Evolutionary conservation across 2,888 invertebrate genomes (phyloP).

Genomic region (Drosophila stalkeri): DNA sequence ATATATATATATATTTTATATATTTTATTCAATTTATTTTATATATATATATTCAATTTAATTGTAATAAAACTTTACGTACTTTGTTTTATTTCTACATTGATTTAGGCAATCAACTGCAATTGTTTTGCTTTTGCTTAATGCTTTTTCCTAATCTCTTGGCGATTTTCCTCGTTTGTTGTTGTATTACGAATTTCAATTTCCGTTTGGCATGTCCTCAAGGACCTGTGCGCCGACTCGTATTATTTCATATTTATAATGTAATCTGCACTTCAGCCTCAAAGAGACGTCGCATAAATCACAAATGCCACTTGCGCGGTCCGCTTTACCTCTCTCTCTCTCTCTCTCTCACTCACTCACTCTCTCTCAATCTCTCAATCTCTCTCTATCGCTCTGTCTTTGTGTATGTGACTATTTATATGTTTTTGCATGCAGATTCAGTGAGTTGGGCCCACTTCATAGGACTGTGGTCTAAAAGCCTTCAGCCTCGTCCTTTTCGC

Average conservation of each 20-base stretch:
- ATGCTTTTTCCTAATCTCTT: conserved; percentile 5
- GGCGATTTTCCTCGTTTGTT: not conserved
- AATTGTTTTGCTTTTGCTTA: conserved; percentile 1
- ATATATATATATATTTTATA: too few relatives aligned
- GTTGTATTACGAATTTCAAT: conserved; percentile 59
- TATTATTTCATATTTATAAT: conserved; percentile 80
- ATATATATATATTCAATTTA: too few relatives aligned
- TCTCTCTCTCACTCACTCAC: not conserved
- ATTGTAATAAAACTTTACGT: not conserved
- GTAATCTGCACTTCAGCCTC: conserved; percentile 78
- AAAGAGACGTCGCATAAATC: conserved; percentile 76
- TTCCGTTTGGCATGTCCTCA: conserved; percentile 74
- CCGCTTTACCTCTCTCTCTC: not conserved
- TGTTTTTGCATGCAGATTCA: conserved; percentile 32
- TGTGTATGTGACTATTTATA: conserved; percentile 47
- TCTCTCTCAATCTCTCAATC: not conserved
- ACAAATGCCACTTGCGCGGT: conserved; percentile 62
- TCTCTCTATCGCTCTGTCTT: not conserved
- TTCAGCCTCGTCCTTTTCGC: conserved; percentile 46
- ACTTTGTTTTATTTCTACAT: not conserved
- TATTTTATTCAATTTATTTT: not conserved
- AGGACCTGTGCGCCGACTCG: conserved; percentile 63
- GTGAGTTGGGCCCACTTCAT: conserved; percentile 61
- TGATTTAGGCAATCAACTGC: conserved; percentile 3
- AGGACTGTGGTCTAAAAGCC: conserved; percentile 72